Evolutionary conservation across 92 coral and sea anemone species (phyloP).

Genomic region (Zoanthus gigantus): DNA sequence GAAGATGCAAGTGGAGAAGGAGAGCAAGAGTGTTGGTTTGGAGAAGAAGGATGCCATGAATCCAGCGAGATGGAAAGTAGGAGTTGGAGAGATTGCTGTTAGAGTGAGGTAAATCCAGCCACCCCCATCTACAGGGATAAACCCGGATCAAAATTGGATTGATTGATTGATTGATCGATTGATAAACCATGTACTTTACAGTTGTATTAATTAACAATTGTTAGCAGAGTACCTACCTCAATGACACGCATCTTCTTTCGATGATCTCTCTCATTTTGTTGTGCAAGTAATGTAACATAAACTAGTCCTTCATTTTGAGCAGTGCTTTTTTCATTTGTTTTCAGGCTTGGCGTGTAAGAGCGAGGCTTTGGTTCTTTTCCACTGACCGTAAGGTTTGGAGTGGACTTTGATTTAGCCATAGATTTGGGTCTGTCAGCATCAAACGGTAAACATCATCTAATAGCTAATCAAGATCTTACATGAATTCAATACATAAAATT

Average conservation of each 20-base stretch:
- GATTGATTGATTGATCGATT: no score
- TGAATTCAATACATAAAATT: no score
- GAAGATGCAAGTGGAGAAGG: no score
- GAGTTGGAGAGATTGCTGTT: no score
- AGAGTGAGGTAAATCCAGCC: no score
- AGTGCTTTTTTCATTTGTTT: conserved; percentile 50
- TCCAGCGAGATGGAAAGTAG: no score
- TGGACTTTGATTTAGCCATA: conserved; percentile 10
- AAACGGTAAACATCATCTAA: background rate
- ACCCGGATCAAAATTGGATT: no score
- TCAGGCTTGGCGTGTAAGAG: background rate
- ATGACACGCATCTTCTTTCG: conserved; percentile 88
- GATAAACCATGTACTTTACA: no score
- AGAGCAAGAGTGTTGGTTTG: no score
- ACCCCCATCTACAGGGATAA: no score
- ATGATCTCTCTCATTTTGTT: conserved; percentile 80
- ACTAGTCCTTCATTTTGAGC: conserved; percentile 71
- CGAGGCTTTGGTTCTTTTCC: conserved; percentile 42
- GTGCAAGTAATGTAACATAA: conserved; percentile 78
- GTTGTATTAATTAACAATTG: background rate
- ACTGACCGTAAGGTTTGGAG: background rate
- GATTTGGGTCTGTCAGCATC: conserved; percentile 21
- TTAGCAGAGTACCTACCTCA: conserved; percentile 68
- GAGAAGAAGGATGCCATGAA: no score
- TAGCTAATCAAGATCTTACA: no score